Evolutionary conservation across 2,888 invertebrate species (phyloP).

Genomic region (Lasioglossum leucozonium): DNA sequence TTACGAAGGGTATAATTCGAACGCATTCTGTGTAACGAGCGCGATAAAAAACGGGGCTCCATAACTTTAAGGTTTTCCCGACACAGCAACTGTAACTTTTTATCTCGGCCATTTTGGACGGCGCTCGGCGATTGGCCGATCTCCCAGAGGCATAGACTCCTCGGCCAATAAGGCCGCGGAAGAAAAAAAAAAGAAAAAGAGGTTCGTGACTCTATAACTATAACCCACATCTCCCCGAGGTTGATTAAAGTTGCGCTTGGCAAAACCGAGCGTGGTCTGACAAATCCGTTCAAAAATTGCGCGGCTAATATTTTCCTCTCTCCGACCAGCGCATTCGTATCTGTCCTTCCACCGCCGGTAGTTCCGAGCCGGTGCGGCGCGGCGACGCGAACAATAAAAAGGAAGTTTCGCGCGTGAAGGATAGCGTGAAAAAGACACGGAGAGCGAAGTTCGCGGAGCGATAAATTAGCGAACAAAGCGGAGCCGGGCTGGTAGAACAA

Average conservation of each 20-base stretch:
- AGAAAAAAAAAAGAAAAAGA: background rate
- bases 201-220: constrained; percentile 2
- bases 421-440: background rate
- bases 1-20: background rate
- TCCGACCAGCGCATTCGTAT: background rate
- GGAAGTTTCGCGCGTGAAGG: background rate
- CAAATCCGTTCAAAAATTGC: background rate
- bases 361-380: too few relatives aligned
- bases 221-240: background rate
- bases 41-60: background rate
- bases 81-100: constrained; percentile 13
- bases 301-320: background rate
- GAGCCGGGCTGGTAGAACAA: background rate
- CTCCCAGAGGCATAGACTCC: background rate
- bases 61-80: background rate
- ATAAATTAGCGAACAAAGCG: background rate
- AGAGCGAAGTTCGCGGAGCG: background rate
- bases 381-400: background rate
- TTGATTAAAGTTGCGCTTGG: background rate
- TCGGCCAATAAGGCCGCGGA: background rate
- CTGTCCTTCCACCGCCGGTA: background rate
- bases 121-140: constrained; percentile 12
- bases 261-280: background rate
- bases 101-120: constrained; percentile 4
- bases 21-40: background rate